phyloP scores from a whole-genome alignment of 2,113 vertebrate genomes.

The Nibea coibor region DNA sequence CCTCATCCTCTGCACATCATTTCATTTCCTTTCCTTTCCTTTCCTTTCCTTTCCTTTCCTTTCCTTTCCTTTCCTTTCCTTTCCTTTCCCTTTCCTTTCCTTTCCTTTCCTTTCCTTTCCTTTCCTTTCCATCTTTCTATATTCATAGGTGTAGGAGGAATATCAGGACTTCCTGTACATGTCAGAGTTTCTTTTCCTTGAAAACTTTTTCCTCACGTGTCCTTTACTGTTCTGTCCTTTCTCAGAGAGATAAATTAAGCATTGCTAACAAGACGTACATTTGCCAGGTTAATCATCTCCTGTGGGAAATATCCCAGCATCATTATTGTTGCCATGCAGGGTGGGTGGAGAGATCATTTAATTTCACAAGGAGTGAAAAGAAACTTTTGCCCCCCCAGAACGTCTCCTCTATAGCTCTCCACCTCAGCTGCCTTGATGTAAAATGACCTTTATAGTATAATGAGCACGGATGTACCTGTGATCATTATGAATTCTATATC shows the following conservation, averaged over 20 bases:
- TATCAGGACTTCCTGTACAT: conserved; percentile 30
- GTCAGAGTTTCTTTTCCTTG: conserved; percentile 24
- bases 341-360: conserved; percentile 31
- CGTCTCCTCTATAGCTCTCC: conserved; percentile 2
- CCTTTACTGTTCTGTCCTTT: conserved; percentile 41
- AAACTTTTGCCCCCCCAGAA: conserved; percentile 2
- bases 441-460: conserved; percentile 33
- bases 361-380: conserved; percentile 26
- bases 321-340: conserved; percentile 38
- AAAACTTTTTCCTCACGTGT: background rate
- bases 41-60: background rate
- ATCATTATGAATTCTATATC: conserved; percentile 16
- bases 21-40: background rate
- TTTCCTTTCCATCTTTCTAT: background rate
- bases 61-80: too few relatives aligned
- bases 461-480: conserved; percentile 7
- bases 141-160: conserved; percentile 28
- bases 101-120: background rate
- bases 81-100: too few relatives aligned
- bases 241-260: conserved; percentile 23
- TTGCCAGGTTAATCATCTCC: conserved; percentile 50
- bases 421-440: conserved; percentile 23
- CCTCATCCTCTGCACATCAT: conserved; percentile 2
- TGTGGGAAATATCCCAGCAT: conserved; percentile 37
- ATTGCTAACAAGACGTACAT: conserved; percentile 51